Percentiles rank a stretch among this genome's conserved stretches.
Evolutionary conservation across 2,888 invertebrate species (phyloP).

Genomic region (Timema cristinae): DNA sequence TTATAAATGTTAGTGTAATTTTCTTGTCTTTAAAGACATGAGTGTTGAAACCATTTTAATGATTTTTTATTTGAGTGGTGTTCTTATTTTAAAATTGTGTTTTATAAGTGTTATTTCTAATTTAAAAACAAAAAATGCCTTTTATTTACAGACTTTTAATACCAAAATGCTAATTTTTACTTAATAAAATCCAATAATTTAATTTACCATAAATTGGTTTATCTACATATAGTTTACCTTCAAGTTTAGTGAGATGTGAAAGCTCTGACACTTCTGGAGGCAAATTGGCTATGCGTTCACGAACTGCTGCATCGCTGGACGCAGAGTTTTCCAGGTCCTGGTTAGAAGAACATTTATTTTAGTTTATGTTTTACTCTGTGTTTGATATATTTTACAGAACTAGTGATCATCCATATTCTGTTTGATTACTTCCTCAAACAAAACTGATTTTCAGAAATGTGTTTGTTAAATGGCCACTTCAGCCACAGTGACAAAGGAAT

Average conservation of each 20-base stretch:
- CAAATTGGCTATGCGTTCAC: constrained; percentile 89
- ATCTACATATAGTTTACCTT: constrained; percentile 62
- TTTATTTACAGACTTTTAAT: too few relatives aligned
- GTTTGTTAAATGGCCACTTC: background rate
- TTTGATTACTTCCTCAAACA: background rate
- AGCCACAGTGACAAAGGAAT: background rate
- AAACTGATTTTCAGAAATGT: too few relatives aligned
- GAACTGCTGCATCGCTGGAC: constrained; percentile 87
- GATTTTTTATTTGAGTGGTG: too few relatives aligned
- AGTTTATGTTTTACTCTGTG: constrained; percentile 1
- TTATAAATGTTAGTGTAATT: too few relatives aligned
- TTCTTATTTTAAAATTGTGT: too few relatives aligned
- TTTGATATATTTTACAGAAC: background rate
- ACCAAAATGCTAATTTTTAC: too few relatives aligned
- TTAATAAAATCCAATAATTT: too few relatives aligned
- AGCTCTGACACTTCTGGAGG: constrained; percentile 95
- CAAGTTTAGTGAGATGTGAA: constrained; percentile 76
- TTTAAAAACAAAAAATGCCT: too few relatives aligned
- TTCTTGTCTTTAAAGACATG: too few relatives aligned
- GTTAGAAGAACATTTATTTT: constrained; percentile 43
- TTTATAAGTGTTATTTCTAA: too few relatives aligned
- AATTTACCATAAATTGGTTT: too few relatives aligned
- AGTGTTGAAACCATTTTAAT: too few relatives aligned
- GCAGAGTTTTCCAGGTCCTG: constrained; percentile 90
- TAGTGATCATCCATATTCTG: background rate